Conservation (phyloP, 2,113 vertebrate species). For the Megaleporinus macrocephalus region DNA sequence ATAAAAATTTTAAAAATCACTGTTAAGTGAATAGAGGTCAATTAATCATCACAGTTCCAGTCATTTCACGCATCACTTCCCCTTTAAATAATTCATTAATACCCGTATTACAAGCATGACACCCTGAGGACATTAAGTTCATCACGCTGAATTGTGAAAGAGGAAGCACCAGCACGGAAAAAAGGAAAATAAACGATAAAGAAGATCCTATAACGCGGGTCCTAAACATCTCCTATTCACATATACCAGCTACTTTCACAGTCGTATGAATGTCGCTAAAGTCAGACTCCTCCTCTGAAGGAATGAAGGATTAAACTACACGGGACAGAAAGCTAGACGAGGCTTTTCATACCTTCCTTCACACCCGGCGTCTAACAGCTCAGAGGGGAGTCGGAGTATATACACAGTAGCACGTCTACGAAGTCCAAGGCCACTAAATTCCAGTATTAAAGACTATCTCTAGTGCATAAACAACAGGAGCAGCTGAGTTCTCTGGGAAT, state of each 20-base stretch:
- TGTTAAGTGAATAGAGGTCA: constrained; percentile 42
- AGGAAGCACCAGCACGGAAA: constrained; percentile 60
- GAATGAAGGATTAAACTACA: neutral
- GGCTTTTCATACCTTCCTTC: neutral
- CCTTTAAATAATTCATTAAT: constrained; percentile 68
- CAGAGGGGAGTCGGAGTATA: constrained; percentile 55
- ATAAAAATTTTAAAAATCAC: neutral
- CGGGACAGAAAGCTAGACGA: neutral
- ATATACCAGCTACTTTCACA: constrained; percentile 2
- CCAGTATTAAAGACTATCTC: constrained; percentile 64
- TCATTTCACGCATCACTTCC: constrained; percentile 48
- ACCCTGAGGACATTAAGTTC: constrained; percentile 76
- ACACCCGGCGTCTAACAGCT: constrained; percentile 46
- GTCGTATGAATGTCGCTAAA: neutral
- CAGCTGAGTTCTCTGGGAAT: constrained; percentile 41
- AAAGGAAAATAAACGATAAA: constrained; percentile 31
- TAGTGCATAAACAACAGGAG: constrained; percentile 70
- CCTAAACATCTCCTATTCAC: neutral
- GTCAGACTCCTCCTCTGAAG: neutral
- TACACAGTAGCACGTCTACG: constrained; percentile 56
- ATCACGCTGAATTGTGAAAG: constrained; percentile 55
- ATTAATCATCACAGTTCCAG: constrained; percentile 60
- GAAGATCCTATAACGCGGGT: neutral
- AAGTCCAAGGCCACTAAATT: constrained; percentile 74
- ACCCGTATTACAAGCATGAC: constrained; percentile 80